These are phyloP conservation scores for Sander vitreus DNA, from an alignment of 2,113 vertebrate species.

Conservation along the genomic window DNA sequence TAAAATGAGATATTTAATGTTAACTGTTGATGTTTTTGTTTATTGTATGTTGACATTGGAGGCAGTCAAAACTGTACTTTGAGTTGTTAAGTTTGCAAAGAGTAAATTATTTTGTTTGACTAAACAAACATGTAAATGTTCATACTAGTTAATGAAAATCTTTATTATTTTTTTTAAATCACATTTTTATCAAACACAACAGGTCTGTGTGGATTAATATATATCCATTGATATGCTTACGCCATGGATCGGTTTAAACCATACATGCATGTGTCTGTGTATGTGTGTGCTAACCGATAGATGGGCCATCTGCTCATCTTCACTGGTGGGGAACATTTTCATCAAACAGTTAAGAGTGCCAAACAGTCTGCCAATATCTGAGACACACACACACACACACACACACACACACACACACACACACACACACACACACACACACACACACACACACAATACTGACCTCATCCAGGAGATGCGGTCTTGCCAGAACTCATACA, in stretches of 20 bases:
- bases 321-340: constrained; percentile 65
- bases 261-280: not conserved
- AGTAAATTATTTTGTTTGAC: too few species aligned
- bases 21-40: not conserved
- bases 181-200: not conserved
- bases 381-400: constrained; percentile 36
- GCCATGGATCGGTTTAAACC: constrained; percentile 5
- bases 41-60: not conserved
- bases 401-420: constrained; percentile 16
- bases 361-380: constrained; percentile 72
- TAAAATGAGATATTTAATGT: not conserved
- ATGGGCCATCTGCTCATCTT: constrained; percentile 76
- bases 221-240: constrained; percentile 8
- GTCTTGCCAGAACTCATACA: constrained; percentile 96
- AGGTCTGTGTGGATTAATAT: not conserved
- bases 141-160: not conserved
- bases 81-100: too few species aligned
- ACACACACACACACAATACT: constrained; percentile 53
- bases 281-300: constrained; percentile 33
- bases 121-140: not conserved
- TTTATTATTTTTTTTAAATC: not conserved
- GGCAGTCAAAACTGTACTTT: not conserved
- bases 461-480: constrained; percentile 96
- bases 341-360: constrained; percentile 68
- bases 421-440: constrained; percentile 49